Percentiles rank a stretch among this genome's conserved stretches.
Evolutionary conservation across 1,140 invertebrate genomes (phyloP).

Genomic region (Tetramorium simillimum): DNA sequence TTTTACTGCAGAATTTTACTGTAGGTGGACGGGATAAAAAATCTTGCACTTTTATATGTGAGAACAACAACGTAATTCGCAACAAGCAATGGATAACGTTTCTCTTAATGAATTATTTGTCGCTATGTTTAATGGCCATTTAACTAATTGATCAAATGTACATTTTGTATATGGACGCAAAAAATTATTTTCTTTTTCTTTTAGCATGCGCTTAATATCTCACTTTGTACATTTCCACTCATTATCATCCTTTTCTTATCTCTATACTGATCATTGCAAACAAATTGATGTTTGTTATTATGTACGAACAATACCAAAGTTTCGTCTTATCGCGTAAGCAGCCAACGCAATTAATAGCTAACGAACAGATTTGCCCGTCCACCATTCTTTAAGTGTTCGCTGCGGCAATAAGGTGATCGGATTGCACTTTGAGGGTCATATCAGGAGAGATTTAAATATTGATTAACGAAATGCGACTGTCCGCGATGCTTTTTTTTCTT

Average conservation of each 20-base stretch:
- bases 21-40: conserved; percentile 66
- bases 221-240: not conserved
- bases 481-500: conserved; percentile 61
- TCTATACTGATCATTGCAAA: not conserved
- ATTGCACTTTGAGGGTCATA: conserved; percentile 65
- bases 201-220: not conserved
- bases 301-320: conserved; percentile 30
- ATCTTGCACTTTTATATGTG: not conserved
- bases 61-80: conserved; percentile 2
- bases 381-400: conserved; percentile 53
- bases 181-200: conserved; percentile 21
- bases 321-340: conserved; percentile 21
- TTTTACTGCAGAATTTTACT: conserved; percentile 37
- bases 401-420: conserved; percentile 49
- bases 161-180: not conserved
- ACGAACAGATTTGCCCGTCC: conserved; percentile 66
- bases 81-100: not conserved
- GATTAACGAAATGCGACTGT: conserved; percentile 35
- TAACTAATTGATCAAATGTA: not conserved
- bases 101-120: not conserved
- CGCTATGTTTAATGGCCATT: not conserved
- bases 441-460: conserved; percentile 52
- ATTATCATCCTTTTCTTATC: not conserved
- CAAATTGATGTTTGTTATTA: conserved; percentile 23
- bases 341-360: conserved; percentile 44